Base-by-base conservation (phyloP, 2,888 invertebrate genomes). In the Athrips mouffetella region DNA sequence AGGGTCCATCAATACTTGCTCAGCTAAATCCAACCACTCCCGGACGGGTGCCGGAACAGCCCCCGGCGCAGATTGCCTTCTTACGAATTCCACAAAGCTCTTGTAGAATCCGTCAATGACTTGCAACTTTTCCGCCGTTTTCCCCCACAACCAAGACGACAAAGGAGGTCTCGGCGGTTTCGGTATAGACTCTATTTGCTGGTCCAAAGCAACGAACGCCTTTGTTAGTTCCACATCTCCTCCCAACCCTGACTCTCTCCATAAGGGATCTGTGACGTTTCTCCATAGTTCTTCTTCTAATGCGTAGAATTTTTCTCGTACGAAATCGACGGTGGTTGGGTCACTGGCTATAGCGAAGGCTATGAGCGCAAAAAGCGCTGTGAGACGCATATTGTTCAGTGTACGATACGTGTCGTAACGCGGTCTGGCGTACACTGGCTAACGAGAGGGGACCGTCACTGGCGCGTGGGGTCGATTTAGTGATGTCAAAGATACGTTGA, bases 91-190 rank as follows among this genome's bases (percentile, higher is more conserved):
- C 49, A 92, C 78, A 70, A 93, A 95, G 39, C 89, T 90, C 54
- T 89, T 90, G 70, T 94, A 95, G 46, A 94, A 73, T 0, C 91
- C 91, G 53, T 92, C 91, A 23, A 95, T 85, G 13, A 90, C 78
- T 39, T 89, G 80, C 60, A 94, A 70, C 67, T 93, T 92, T 25
- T 89, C 85, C 50, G 91, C 86, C 1, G 92, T 84, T 47, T 90
- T 83, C 27, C 83, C 89, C 92, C 94, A 94, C 52, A 92, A 76
- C 90, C 93, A 93, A 4, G 91, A 68, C 20, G 69, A 60, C 20
- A 82, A 51, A 20, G 72, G 63, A 8, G 78, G 71, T 20, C 78
- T 65, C 44, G 71, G 72, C 23, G 71, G 53, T 47, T 59, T 59
- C 44, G 80, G 78, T 39, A 81, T 60, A 31, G 64, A 54, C 45